These are phyloP conservation scores for Eueides isabella DNA, from an alignment of 1,140 invertebrate species.

Conservation along the genomic window DNA sequence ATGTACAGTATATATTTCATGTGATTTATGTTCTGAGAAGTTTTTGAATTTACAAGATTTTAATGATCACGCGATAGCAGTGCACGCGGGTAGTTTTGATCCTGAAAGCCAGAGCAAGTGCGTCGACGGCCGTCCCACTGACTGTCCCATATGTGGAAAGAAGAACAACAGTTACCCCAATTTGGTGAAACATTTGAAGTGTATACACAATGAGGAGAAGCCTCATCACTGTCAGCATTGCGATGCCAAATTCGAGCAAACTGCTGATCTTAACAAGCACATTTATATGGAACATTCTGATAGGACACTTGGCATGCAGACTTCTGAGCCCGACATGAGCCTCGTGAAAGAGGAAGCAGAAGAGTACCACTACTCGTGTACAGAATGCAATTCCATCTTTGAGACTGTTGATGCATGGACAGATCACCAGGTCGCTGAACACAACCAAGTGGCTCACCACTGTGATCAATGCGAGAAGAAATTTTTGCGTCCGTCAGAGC, in stretches of 20 bases:
- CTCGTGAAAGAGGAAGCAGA: conserved; percentile 77
- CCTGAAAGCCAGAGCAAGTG: conserved; percentile 71
- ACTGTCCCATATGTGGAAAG: conserved; percentile 81
- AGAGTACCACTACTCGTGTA: conserved; percentile 82
- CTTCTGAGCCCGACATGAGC: conserved; percentile 66
- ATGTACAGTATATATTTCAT: conserved; percentile 77
- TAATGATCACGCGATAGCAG: conserved; percentile 76
- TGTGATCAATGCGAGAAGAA: conserved; percentile 85
- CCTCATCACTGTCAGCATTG: conserved; percentile 80
- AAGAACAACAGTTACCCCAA: conserved; percentile 81
- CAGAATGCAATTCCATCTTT: conserved; percentile 82
- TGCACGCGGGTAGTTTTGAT: conserved; percentile 74
- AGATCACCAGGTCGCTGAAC: conserved; percentile 80
- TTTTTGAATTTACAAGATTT: conserved; percentile 79
- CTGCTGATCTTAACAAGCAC: conserved; percentile 78
- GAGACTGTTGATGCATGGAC: conserved; percentile 82
- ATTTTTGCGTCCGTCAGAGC: conserved; percentile 83
- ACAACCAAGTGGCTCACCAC: conserved; percentile 79
- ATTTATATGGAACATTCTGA: conserved; percentile 77
- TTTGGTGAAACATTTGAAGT: conserved; percentile 82
- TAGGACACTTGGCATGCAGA: conserved; percentile 54
- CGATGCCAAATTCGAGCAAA: conserved; percentile 74
- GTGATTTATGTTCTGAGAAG: conserved; percentile 78
- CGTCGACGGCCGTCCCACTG: conserved; percentile 74
- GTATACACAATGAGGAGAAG: conserved; percentile 74